These are phyloP conservation scores for Gobio occitaniae DNA, from an alignment of 2,797 vertebrate species.

Conservation along the genomic window DNA sequence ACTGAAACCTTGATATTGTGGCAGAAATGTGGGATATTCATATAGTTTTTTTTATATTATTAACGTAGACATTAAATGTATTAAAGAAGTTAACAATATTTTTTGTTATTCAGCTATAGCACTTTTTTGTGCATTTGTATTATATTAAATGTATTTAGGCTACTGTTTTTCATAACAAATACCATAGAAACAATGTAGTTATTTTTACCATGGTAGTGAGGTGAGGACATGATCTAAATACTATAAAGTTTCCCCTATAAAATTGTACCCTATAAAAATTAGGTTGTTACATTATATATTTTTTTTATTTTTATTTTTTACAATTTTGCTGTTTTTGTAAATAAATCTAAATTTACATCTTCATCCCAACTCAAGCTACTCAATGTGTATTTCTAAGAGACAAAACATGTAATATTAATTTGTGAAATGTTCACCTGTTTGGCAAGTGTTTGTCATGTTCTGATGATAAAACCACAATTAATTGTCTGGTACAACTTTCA, in stretches of 20 bases:
- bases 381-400: not conserved
- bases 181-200: not conserved
- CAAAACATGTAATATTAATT: not conserved
- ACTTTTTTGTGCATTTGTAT: not conserved
- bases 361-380: not conserved
- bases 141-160: not conserved
- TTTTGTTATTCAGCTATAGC: not conserved
- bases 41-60: not conserved
- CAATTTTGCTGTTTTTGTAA: not conserved
- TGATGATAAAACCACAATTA: not conserved
- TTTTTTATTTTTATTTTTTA: too few relatives aligned
- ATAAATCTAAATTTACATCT: not conserved
- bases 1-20: not conserved
- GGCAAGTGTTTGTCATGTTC: not conserved
- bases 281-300: too few relatives aligned
- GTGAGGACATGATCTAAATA: not conserved
- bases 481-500: not conserved
- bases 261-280: not conserved
- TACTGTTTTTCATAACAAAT: not conserved
- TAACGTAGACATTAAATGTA: not conserved
- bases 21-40: not conserved
- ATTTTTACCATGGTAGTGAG: not conserved
- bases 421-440: not conserved
- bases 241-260: not conserved
- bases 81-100: not conserved